Percentiles rank a stretch among this genome's conserved stretches.
Conservation (phyloP, 2,888 invertebrate genomes). For the Cheilosia urbana region DNA sequence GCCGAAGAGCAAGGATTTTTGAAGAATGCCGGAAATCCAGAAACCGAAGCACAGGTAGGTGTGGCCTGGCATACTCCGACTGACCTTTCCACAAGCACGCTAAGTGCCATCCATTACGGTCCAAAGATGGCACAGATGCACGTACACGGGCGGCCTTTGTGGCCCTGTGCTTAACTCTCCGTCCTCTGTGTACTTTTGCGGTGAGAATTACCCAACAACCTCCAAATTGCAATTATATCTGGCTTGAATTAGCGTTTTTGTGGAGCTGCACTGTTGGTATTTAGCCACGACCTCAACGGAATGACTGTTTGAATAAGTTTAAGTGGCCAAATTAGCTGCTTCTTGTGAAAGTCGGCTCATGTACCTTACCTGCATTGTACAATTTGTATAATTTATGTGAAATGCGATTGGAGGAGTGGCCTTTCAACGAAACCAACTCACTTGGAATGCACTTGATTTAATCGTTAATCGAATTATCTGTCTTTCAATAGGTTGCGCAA, state of each 20-base stretch:
- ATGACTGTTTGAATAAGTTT: slow-evolving; percentile 28
- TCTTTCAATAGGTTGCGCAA: slow-evolving; percentile 84
- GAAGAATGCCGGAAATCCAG: slow-evolving; percentile 85
- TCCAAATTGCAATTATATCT: slow-evolving; percentile 47
- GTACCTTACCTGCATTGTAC: not conserved
- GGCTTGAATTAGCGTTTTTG: slow-evolving; percentile 41
- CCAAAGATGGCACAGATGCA: slow-evolving; percentile 31
- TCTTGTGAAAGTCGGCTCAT: slow-evolving; percentile 28
- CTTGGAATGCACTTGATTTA: slow-evolving; percentile 10
- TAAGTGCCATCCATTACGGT: slow-evolving; percentile 32
- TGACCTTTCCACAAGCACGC: slow-evolving; percentile 32
- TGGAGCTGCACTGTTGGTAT: slow-evolving; percentile 47
- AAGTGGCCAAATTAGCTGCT: slow-evolving; percentile 32
- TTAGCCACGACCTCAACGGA: slow-evolving; percentile 41
- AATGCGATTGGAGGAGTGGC: slow-evolving; percentile 18
- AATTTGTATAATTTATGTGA: not conserved
- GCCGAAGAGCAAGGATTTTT: slow-evolving; percentile 86
- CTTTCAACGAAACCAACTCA: slow-evolving; percentile 4
- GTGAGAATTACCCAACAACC: slow-evolving; percentile 53
- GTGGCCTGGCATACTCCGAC: slow-evolving; percentile 8
- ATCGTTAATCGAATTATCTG: slow-evolving; percentile 48
- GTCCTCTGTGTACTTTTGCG: slow-evolving; percentile 17
- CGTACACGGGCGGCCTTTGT: slow-evolving; percentile 33
- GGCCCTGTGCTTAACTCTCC: slow-evolving; percentile 41
- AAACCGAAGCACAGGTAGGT: slow-evolving; percentile 85